Base-by-base conservation (phyloP, 1,140 invertebrate genomes). In the Heliconius melpomene region DNA sequence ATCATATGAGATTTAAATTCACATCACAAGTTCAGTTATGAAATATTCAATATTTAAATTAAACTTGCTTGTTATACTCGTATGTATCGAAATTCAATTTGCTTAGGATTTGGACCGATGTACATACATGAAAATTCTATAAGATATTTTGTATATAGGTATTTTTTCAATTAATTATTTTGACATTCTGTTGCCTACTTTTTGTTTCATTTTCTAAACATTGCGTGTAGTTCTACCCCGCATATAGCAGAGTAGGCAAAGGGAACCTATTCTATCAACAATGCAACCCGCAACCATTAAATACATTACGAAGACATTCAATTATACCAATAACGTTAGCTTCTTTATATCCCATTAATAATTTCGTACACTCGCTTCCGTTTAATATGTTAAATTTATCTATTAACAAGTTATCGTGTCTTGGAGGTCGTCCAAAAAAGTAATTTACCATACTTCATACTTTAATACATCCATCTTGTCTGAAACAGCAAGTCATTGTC, bases 401-500 rank as follows among this genome's bases (percentile, higher is more conserved):
- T 46, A 79, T 79, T 82, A 82, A 79, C 77, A 77, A 73, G 32
- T 76, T 75, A 79, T 75, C 52, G 66, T 71, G 73, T 54, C 26
- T 79, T 82, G 81, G 81, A 82, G 40, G n/a, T 38, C 16, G 18
- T 77, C 81, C 81, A 82, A 79, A 79, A 77, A 74, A 70, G 32
- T 72, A 74, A 79, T 82, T 72, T 79, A 70, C 74, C 75, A 74
- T 71, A 50, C 38, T 40, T 74, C 26, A 79, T 77, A 75, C 71
- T 70, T 18, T 38, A 74, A 11, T 79, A 75, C 78, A 75, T 82
- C 75, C 73, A 82, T 79, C 81, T 79, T 79, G 40, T 23, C 23
- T 71, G 74, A n/a, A 79, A 77, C 54, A 60, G 81, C 77, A 70
- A 82, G 74, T 82, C 74, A 82, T 74, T 79, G 75, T 73, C 75